Evolutionary conservation across 2,113 vertebrate species (phyloP).

Genomic region (Aleadryas rufinucha): DNA sequence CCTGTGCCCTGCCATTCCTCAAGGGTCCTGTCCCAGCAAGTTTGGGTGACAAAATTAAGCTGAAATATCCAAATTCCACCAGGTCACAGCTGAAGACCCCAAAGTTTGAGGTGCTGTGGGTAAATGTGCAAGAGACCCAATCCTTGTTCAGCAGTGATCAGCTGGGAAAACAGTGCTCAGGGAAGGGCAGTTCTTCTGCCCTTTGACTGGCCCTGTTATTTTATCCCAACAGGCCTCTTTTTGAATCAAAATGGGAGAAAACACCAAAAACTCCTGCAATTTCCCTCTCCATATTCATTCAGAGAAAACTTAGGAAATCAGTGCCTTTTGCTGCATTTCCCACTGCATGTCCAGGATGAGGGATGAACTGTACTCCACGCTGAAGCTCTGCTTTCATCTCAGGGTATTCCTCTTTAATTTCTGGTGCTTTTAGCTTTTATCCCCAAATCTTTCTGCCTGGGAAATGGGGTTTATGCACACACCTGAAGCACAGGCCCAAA

Average conservation of each 20-base stretch:
- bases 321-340: background rate
- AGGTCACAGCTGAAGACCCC: background rate
- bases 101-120: background rate
- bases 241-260: background rate
- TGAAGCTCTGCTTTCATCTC: background rate
- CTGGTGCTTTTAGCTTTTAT: slow-evolving; percentile 4
- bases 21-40: background rate
- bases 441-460: background rate
- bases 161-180: background rate
- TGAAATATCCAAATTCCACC: background rate
- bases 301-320: background rate
- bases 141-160: background rate
- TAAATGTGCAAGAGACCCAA: background rate
- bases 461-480: background rate
- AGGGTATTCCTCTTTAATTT: background rate
- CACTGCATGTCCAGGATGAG: background rate
- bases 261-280: background rate
- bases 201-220: background rate
- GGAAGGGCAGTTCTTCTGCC: background rate
- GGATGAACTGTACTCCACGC: background rate
- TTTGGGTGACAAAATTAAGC: background rate
- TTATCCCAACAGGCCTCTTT: background rate
- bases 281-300: background rate
- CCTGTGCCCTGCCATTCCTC: background rate
- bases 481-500: background rate